Base-by-base conservation (phyloP, 2,113 vertebrate genomes). In the Peromyscus leucopus region DNA sequence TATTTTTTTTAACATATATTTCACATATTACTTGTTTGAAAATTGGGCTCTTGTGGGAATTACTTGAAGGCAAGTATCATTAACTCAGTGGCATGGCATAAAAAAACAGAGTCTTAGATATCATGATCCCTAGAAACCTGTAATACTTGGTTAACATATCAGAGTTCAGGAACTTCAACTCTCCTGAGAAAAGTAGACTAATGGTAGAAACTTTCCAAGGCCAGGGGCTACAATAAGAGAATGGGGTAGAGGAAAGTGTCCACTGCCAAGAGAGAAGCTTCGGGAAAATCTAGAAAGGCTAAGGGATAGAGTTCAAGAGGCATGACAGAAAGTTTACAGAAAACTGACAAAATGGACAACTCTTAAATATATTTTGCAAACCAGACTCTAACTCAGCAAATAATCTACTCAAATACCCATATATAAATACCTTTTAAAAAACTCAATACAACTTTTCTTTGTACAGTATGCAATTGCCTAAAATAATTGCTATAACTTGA, bases 191-290 rank as follows among this genome's bases (percentile, higher is more conserved):
- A 46, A 93, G 28, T 8, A 93, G 36, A 7, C 19, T 91, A 76
- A 82, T 69, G 39, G 48, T 0, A 48, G 71, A 91, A 85, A 57
- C 1, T 12, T 42, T 28, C 16, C 2, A 39, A 10, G 33, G 8
- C 0, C 31, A 21, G 3, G 4, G 1, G 15, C 3, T 36, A 0
- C 7, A 5, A 21, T 12, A 10, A 11, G 1, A 13, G 16, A 16
- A 24, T 31, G 10, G 5, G 5, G 5, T 28, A 12, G 3, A 42
- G 5, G 86, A 3, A 82, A 71, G 17, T n/a, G 71, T 1, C 10
- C 36, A 11, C 12, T 51, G 21, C 5, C 26, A 83, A 65, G 7
- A 89, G 80, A 79, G 67, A 67, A 92, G 21, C 31, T 90, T 51
- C 75, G 4, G 65, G 48, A n/a, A 91, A 86, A 93, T 67, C 26